Conservation (phyloP, 2,797 vertebrate genomes). For the Xiphophorus birchmanni region DNA sequence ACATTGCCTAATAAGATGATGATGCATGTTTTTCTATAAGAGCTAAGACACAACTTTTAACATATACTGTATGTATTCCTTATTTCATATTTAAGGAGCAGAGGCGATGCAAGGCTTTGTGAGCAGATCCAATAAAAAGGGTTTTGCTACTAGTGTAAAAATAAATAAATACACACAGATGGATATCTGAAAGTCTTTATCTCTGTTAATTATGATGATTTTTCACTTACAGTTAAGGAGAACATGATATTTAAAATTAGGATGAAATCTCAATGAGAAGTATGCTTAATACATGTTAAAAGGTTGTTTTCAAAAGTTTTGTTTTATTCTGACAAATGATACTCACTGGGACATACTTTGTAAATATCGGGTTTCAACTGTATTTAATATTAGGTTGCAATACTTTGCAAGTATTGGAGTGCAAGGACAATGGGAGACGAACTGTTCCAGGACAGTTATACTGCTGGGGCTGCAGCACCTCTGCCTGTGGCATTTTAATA, state of each 20-base stretch:
- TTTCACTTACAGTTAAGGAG: too few relatives aligned
- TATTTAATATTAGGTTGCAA: neutral
- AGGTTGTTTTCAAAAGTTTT: too few relatives aligned
- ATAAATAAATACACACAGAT: too few relatives aligned
- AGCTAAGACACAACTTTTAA: neutral
- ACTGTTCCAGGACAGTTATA: neutral
- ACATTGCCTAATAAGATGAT: neutral
- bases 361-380: neutral
- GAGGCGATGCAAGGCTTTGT: neutral
- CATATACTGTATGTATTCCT: too few relatives aligned
- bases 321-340: too few relatives aligned
- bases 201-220: too few relatives aligned
- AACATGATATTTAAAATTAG: too few relatives aligned
- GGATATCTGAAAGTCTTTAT: too few relatives aligned
- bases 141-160: neutral
- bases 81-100: neutral
- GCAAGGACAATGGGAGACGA: neutral
- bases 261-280: too few relatives aligned
- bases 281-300: too few relatives aligned
- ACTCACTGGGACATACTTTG: neutral
- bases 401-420: neutral
- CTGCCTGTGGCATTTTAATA: constrained; percentile 1
- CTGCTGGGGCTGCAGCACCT: neutral
- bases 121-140: neutral
- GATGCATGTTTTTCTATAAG: neutral